Conservation (phyloP, 2,888 invertebrate species). For the Cryptophagus acutangulus region DNA sequence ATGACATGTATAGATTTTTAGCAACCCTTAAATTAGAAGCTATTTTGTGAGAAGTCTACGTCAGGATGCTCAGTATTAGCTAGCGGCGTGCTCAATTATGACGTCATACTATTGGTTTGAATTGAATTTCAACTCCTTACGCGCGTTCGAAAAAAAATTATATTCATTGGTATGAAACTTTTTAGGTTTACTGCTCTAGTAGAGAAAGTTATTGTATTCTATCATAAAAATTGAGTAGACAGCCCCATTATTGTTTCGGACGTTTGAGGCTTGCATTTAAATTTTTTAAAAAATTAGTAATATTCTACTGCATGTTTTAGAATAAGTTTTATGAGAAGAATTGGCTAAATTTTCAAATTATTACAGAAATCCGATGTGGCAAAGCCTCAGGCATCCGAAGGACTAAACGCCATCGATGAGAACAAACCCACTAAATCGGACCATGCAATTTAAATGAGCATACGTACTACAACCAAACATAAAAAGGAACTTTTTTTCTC, state of each 20-base stretch:
- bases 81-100: too few relatives aligned
- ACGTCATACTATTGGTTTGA: too few relatives aligned
- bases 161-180: too few relatives aligned
- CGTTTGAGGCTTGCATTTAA: slow-evolving; percentile 24
- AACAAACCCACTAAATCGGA: slow-evolving; percentile 38
- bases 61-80: too few relatives aligned
- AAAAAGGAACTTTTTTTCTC: slow-evolving; percentile 32
- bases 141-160: too few relatives aligned
- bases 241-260: slow-evolving; percentile 19
- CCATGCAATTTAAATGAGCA: slow-evolving; percentile 26
- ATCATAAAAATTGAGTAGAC: too few relatives aligned
- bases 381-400: slow-evolving; percentile 41
- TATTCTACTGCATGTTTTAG: slow-evolving; percentile 7
- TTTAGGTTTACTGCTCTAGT: too few relatives aligned
- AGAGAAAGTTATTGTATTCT: too few relatives aligned
- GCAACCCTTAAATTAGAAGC: too few relatives aligned
- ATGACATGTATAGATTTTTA: too few relatives aligned
- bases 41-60: too few relatives aligned
- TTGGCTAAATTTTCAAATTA: slow-evolving; percentile 36
- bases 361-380: slow-evolving; percentile 41
- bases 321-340: slow-evolving; percentile 14
- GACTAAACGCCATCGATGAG: slow-evolving; percentile 36
- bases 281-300: slow-evolving; percentile 1
- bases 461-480: slow-evolving; percentile 42
- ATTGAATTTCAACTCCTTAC: too few relatives aligned